Conservation (phyloP, 1,140 invertebrate genomes). For the Hylaeus anthracinus region DNA sequence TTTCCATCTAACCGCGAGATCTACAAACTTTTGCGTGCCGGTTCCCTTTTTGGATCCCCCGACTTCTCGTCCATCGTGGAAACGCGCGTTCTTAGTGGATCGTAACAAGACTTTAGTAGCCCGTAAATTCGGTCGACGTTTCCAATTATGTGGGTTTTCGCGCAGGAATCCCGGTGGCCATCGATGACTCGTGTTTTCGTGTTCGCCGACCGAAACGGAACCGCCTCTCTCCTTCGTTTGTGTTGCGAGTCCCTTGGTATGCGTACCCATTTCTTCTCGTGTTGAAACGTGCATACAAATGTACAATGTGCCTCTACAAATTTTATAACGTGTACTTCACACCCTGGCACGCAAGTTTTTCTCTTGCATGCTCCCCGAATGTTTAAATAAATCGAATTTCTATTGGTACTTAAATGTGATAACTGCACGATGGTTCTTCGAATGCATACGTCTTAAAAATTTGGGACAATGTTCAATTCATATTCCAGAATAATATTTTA, state of each 20-base stretch:
- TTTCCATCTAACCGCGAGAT: constrained; percentile 55
- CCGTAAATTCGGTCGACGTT: constrained; percentile 34
- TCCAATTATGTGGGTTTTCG: constrained; percentile 35
- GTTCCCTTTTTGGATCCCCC: neutral
- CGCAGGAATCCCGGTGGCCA: neutral
- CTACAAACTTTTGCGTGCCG: constrained; percentile 64
- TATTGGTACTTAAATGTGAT: too few species aligned
- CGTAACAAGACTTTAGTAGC: constrained; percentile 35
- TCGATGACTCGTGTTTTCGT: constrained; percentile 26
- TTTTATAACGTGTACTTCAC: too few species aligned
- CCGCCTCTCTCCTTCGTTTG: neutral
- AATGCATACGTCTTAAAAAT: too few species aligned
- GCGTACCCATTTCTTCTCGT: neutral
- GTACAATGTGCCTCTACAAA: too few species aligned
- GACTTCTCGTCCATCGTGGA: neutral
- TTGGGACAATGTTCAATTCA: too few species aligned
- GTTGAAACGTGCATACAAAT: too few species aligned
- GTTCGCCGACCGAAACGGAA: neutral
- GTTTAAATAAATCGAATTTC: too few species aligned
- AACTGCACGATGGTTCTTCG: too few species aligned
- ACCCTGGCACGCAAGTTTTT: too few species aligned
- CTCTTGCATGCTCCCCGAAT: too few species aligned
- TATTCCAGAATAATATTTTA: too few species aligned
- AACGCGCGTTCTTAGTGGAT: constrained; percentile 20
- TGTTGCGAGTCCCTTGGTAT: neutral